These are phyloP conservation scores for Varecia variegata DNA, from an alignment of 2,797 vertebrate species.

Conservation along the genomic window DNA sequence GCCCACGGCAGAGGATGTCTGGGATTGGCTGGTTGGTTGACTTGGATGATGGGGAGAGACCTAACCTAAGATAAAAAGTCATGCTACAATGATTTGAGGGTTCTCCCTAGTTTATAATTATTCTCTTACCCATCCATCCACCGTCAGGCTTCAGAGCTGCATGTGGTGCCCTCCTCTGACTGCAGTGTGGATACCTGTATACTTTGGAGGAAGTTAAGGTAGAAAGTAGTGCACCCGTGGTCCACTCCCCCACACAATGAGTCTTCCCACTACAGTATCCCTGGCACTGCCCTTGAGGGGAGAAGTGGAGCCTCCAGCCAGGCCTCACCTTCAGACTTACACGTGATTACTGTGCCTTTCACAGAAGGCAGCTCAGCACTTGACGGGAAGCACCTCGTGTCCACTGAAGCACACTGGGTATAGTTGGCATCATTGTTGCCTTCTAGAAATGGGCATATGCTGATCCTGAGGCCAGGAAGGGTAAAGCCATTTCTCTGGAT, in stretches of 20 bases:
- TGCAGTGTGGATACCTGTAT: neutral
- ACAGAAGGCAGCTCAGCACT: neutral
- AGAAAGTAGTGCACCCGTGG: neutral
- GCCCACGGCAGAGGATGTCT: neutral
- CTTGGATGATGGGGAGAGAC: neutral
- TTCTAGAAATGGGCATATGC: neutral
- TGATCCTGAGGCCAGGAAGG: neutral
- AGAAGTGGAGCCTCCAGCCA: neutral
- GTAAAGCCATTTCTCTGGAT: neutral
- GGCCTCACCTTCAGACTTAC: neutral
- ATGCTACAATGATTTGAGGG: neutral
- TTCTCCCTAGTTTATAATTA: neutral
- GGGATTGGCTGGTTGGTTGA: neutral
- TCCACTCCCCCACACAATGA: neutral
- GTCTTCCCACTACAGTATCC: neutral
- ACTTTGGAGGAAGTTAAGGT: neutral
- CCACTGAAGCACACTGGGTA: neutral
- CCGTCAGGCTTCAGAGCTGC: conserved; percentile 32
- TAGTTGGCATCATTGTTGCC: neutral
- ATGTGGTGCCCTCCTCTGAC: neutral
- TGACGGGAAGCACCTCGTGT: neutral
- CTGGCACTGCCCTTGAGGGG: neutral
- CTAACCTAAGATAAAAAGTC: neutral
- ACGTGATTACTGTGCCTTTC: neutral
- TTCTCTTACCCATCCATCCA: conserved; percentile 49